phyloP scores from a whole-genome alignment of 1,140 invertebrate species.

The Tachypleus tridentatus region DNA sequence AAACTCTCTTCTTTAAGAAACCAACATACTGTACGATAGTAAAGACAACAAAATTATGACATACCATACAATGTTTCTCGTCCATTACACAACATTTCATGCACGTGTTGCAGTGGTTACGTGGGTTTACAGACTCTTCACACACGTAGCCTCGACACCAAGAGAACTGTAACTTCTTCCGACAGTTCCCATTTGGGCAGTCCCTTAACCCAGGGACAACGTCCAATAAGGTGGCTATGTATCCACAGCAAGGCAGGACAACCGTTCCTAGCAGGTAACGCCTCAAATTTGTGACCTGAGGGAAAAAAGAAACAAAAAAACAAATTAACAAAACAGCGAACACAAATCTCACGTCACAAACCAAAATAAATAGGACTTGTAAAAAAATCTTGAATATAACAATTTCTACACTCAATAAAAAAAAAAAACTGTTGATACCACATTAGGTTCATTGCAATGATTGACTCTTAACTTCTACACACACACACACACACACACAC shows the following conservation, averaged over 20 bases:
- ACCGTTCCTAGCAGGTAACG: neutral
- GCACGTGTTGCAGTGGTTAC: slow-evolving; percentile 17
- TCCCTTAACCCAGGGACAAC: slow-evolving; percentile 13
- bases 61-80: slow-evolving; percentile 12
- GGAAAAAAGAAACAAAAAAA: neutral
- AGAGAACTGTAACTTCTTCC: slow-evolving; percentile 10
- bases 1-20: too few relatives aligned
- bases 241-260: slow-evolving; percentile 11
- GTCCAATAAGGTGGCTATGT: slow-evolving; percentile 4
- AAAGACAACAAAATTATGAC: neutral
- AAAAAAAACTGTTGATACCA: too few relatives aligned
- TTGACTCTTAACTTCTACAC: too few relatives aligned
- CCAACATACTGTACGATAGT: too few relatives aligned
- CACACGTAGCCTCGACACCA: slow-evolving; percentile 13
- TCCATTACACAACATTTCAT: slow-evolving; percentile 12
- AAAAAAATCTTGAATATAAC: too few relatives aligned
- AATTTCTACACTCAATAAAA: too few relatives aligned
- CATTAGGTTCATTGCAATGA: too few relatives aligned
- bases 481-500: too few relatives aligned
- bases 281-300: neutral
- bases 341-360: too few relatives aligned
- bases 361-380: too few relatives aligned
- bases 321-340: neutral
- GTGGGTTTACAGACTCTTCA: slow-evolving; percentile 10
- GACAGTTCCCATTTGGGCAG: slow-evolving; percentile 12